Percentiles rank a stretch among this genome's conserved stretches.
Conservation (phyloP, 2,113 vertebrate species). For the Sprattus sprattus region DNA sequence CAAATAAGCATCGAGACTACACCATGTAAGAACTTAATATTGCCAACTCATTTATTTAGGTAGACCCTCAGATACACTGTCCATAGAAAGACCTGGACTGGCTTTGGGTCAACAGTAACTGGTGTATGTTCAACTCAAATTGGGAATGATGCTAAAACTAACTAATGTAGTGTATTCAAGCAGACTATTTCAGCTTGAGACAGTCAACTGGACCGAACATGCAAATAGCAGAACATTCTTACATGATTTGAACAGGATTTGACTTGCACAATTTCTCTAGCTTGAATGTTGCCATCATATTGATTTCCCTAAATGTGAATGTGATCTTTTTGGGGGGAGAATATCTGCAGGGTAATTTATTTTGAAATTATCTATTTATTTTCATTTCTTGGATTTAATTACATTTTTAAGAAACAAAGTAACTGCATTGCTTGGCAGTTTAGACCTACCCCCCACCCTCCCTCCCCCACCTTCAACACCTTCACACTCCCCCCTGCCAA, state of each 20-base stretch:
- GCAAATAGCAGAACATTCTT: not conserved
- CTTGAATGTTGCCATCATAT: constrained; percentile 71
- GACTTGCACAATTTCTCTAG: constrained; percentile 68
- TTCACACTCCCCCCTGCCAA: constrained; percentile 19
- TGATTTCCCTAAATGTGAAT: constrained; percentile 60
- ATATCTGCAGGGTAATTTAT: constrained; percentile 46
- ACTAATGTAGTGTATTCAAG: not conserved
- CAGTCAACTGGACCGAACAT: too few relatives aligned
- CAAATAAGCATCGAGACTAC: not conserved
- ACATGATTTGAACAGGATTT: constrained; percentile 69
- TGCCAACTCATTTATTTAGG: not conserved
- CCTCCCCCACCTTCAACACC: not conserved
- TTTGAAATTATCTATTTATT: constrained; percentile 31
- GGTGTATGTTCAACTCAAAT: not conserved
- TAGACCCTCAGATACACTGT: not conserved
- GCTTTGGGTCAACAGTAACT: not conserved
- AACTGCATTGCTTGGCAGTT: constrained; percentile 58
- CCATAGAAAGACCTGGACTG: not conserved
- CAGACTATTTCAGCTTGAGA: not conserved
- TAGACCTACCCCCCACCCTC: not conserved
- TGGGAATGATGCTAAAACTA: too few relatives aligned
- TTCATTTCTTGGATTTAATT: constrained; percentile 47
- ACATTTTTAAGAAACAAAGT: not conserved
- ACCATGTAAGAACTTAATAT: not conserved
- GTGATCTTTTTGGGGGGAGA: constrained; percentile 60